Evolutionary conservation across 2,888 invertebrate species (phyloP), one percentile per base, ranked within the genome.

Genomic region (Eupithecia exiguata): DNA sequence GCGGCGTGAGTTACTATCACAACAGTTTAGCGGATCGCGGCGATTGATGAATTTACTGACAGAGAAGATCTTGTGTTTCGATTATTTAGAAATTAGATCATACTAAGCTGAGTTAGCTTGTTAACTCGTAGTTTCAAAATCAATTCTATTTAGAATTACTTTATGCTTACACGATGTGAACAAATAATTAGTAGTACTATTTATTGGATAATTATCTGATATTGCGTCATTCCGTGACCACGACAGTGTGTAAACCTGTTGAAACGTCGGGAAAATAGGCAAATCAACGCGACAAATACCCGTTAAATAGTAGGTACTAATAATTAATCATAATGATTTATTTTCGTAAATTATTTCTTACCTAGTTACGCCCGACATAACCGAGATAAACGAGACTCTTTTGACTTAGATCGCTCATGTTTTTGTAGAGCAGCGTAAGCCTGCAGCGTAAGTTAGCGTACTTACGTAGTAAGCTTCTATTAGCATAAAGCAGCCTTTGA

Each of bases 11-110:
- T 38, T 18, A 63, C 63, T n/a, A 38, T 38, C 63, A 65, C n/a
- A 65, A 21, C 63, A 36, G 21, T 38, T 21, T 21, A 21, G 18
- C 18, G 10, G 21, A 21, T 12, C n/a, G 63, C 10, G 10, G 12
- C 49, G n/a, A 18, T 38, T 65, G 38, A 65, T 21, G n/a, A 65
- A 38, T 38, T 35, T 10, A n/a, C 63, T 65, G 63, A 21, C 63
- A 4, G 5, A 10, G n/a, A 10, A 35, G n/a, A 3, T 36, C n/a
- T n/a, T 65, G n/a, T 12, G 62, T 62, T 62, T 36, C 21, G 9
- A 4, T n/a, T 65, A 36, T 65, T 38, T 12, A 4, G n/a, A n/a
- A n/a, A n/a, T 38, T 12, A 4, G n/a, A n/a, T 36, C 36, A n/a
- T 63, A 36, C 36, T n/a, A 21, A n/a, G n/a, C 1, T 46, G 30